Evolutionary conservation across 2,888 invertebrate genomes (phyloP).

Genomic region (Plebejus anna): DNA sequence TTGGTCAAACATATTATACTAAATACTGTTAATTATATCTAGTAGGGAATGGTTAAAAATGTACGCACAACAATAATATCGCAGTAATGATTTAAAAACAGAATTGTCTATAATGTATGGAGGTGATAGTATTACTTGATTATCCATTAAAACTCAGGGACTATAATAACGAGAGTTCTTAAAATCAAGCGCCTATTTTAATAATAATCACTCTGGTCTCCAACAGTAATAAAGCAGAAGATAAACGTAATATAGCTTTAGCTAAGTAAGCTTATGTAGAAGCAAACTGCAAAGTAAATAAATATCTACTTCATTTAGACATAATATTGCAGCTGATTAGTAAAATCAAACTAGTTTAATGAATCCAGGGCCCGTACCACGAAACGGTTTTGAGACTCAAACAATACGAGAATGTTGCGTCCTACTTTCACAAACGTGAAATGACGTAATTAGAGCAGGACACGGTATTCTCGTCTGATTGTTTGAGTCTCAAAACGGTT

Average conservation of each 20-base stretch:
- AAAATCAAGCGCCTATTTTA: not conserved
- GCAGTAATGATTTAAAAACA: not conserved
- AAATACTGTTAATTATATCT: not conserved
- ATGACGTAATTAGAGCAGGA: too few species aligned
- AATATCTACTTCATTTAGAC: not conserved
- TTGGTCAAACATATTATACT: not conserved
- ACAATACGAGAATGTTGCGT: too few species aligned
- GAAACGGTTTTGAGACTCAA: too few species aligned
- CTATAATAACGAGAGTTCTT: not conserved
- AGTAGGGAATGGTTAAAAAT: not conserved
- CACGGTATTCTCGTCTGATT: too few species aligned
- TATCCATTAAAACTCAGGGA: not conserved
- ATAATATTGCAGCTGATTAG: not conserved
- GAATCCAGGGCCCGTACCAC: not conserved
- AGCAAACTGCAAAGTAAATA: not conserved
- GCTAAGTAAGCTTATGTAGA: not conserved
- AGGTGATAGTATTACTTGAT: not conserved
- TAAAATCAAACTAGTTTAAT: not conserved
- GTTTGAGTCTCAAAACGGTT: too few species aligned
- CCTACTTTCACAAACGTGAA: too few species aligned
- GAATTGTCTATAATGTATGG: not conserved
- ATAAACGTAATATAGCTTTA: not conserved
- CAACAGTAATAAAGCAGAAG: not conserved
- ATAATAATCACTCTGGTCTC: not conserved
- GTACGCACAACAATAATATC: not conserved